Base-by-base conservation (phyloP, 1,140 invertebrate species). In the Drosophila seguyi region DNA sequence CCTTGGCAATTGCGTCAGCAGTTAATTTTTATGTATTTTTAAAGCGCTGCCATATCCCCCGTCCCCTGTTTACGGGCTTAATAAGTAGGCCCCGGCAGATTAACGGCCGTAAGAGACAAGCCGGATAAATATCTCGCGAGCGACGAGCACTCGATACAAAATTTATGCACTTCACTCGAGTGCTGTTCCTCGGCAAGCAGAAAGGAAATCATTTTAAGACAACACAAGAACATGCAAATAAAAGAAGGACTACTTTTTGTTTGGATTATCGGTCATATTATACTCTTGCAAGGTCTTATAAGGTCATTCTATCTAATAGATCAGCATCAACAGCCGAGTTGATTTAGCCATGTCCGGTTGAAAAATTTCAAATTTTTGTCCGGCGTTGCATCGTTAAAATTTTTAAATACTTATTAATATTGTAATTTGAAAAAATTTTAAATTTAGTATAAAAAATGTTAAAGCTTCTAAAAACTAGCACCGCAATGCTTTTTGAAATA, bases 21-120 rank as follows among this genome's bases (percentile, higher is more conserved):
- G 76, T 88, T 88, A 77, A 88, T 87, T 81, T 88, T 90, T 74
- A 88, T 88, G 81, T 90, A 74, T 90, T 83, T 87, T 87, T 87
- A 88, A 87, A 84, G 68, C 80, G 76, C 57, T 73, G 44, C 63
- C 61, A 50, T 16, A 18, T 18, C 16, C 36, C 36, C 38, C 60
- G 25, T 18, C 34, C 74, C 63, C 38, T 50, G 45, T 65, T 61
- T 42, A 38, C 53, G 59, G 52, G 47, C 84, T 47, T 83, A 88
- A 86, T 69, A 81, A 81, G 82, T 80, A 76, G 75, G 75, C 75
- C 80, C 50, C 45, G 59, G 59, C 75, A 65, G 81, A 83, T 83
- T 83, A 83, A 79, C 56, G 62, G 76, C 42, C 75, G 56, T 57
- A 58, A 61, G 78, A 68, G 44, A 55, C 45, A 56, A 59, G 36